Evolutionary conservation across 1,140 invertebrate genomes (phyloP).

Genomic region (Drosophila kepulauana): DNA sequence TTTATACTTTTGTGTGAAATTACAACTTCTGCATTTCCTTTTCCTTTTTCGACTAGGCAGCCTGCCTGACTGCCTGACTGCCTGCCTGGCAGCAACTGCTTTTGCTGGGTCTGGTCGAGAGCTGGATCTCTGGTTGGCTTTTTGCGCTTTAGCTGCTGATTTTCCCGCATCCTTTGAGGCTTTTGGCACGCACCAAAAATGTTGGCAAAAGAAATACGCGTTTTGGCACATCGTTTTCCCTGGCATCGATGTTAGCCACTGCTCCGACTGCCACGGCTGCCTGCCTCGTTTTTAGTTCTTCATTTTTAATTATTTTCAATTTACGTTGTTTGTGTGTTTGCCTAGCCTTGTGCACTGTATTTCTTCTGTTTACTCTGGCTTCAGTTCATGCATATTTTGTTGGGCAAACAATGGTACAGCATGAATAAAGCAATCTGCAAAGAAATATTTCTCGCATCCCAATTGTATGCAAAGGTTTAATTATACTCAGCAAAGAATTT

Average conservation of each 20-base stretch:
- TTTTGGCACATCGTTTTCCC: slow-evolving; percentile 39
- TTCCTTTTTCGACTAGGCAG: slow-evolving; percentile 58
- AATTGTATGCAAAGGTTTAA: slow-evolving; percentile 1
- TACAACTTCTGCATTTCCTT: slow-evolving; percentile 83
- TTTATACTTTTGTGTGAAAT: slow-evolving; percentile 81
- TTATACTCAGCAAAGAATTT: background rate
- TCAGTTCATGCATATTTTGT: slow-evolving; percentile 2
- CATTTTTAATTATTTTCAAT: slow-evolving; percentile 73
- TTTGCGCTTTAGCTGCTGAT: slow-evolving; percentile 37
- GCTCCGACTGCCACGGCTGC: slow-evolving; percentile 22
- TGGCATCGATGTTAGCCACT: slow-evolving; percentile 26
- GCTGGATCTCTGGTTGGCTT: slow-evolving; percentile 35
- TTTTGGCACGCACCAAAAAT: slow-evolving; percentile 80
- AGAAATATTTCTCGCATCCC: background rate
- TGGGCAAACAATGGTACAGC: background rate
- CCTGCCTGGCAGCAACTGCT: slow-evolving; percentile 10
- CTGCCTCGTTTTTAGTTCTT: slow-evolving; percentile 63
- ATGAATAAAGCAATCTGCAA: background rate
- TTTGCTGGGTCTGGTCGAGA: slow-evolving; percentile 2
- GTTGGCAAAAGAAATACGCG: slow-evolving; percentile 67
- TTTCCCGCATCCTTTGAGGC: slow-evolving; percentile 68
- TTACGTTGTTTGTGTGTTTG: slow-evolving; percentile 56
- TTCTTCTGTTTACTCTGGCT: slow-evolving; percentile 1
- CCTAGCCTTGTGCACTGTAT: slow-evolving; percentile 12
- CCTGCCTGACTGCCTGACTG: slow-evolving; percentile 21